Percentiles rank a stretch among this genome's conserved stretches.
Conservation (phyloP, 2,888 invertebrate genomes). For the Nemurella pictetii region DNA sequence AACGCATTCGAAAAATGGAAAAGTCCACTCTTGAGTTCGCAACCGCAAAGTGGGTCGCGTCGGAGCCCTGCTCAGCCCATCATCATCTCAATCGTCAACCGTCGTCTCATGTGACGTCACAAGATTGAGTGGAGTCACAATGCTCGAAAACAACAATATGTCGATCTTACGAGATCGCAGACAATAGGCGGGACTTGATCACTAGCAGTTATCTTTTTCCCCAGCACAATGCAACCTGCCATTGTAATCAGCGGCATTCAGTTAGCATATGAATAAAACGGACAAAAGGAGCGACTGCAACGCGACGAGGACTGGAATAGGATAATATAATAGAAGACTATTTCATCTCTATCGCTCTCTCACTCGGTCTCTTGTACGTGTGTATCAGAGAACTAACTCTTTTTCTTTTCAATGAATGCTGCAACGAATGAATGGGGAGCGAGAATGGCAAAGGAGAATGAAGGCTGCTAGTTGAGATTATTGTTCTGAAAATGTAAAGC, state of each 20-base stretch:
- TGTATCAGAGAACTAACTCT: constrained; percentile 44
- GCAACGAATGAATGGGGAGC: neutral
- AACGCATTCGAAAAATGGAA: too few species aligned
- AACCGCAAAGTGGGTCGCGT: too few species aligned
- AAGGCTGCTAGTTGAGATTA: constrained; percentile 37
- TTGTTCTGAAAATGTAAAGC: constrained; percentile 43
- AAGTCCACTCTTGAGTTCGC: too few species aligned
- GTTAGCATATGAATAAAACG: constrained; percentile 44
- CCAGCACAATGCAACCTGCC: constrained; percentile 42
- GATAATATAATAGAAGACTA: constrained; percentile 29
- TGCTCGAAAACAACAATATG: neutral
- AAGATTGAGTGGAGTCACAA: neutral
- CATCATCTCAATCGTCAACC: too few species aligned
- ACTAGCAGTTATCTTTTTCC: constrained; percentile 35
- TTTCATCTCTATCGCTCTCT: constrained; percentile 23
- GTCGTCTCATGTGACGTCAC: neutral
- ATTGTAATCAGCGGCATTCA: constrained; percentile 43
- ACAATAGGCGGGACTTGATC: neutral
- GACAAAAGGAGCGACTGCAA: constrained; percentile 40
- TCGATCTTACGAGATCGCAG: neutral
- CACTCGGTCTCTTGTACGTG: constrained; percentile 17
- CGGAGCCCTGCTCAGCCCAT: neutral
- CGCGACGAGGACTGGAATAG: constrained; percentile 30
- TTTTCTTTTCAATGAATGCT: constrained; percentile 41
- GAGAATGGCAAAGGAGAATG: constrained; percentile 31